A percentile compares a stretch with the other conserved stretches of the same genome.
Evolutionary conservation across 2,888 invertebrate species (phyloP).

Genomic region (Serrognathus titanus): DNA sequence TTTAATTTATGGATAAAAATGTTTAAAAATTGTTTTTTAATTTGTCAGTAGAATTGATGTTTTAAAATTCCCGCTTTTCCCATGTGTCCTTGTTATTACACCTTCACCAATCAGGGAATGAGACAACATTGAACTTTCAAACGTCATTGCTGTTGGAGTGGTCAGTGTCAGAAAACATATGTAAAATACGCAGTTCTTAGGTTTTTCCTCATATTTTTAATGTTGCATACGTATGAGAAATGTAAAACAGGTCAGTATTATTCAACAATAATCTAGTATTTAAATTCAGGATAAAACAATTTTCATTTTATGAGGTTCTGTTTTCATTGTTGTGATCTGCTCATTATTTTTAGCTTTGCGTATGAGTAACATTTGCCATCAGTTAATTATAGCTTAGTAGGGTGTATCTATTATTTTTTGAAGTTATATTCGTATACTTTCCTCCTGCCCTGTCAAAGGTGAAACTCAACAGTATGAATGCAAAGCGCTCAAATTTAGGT

Average conservation of each 20-base stretch:
- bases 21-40: no score
- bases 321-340: not conserved
- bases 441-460: no score
- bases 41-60: not conserved
- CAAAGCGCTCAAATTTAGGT: no score
- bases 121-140: slow-evolving; percentile 20
- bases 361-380: not conserved
- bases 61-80: not conserved
- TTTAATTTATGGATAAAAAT: no score
- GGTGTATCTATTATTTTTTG: not conserved
- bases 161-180: slow-evolving; percentile 18
- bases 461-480: no score
- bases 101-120: not conserved
- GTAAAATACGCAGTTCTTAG: slow-evolving; percentile 21
- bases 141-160: slow-evolving; percentile 13
- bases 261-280: not conserved
- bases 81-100: not conserved
- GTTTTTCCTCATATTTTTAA: slow-evolving; percentile 20
- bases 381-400: not conserved
- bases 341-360: slow-evolving; percentile 3
- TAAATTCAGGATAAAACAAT: not conserved
- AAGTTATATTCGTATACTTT: no score
- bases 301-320: not conserved
- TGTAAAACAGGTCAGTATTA: slow-evolving; percentile 21
- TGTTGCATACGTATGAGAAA: slow-evolving; percentile 25